phyloP scores from a whole-genome alignment of 2,888 invertebrate genomes.

The Dicranocentrus wangi region DNA sequence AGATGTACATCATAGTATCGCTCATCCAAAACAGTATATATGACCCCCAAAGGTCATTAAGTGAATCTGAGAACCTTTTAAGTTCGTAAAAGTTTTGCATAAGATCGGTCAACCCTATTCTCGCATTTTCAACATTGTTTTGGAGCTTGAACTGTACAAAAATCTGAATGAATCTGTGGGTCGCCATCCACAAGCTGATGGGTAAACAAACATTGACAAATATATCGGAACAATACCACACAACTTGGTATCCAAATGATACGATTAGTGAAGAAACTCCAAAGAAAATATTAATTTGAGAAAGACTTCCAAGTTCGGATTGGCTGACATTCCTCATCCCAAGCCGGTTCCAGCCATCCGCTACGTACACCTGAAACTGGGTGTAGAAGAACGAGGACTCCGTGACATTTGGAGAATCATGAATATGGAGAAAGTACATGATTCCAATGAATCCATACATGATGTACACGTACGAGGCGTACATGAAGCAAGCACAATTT shows the following conservation, averaged over 20 bases:
- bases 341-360: not conserved
- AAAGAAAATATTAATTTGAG: not conserved
- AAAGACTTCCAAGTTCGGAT: not conserved
- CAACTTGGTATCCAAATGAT: not conserved
- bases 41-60: not conserved
- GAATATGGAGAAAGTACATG: not conserved
- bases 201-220: not conserved
- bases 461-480: not conserved
- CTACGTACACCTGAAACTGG: not conserved
- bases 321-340: not conserved
- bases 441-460: not conserved
- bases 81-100: not conserved
- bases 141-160: too few species aligned
- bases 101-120: not conserved
- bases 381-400: too few species aligned
- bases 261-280: not conserved
- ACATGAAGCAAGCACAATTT: too few species aligned
- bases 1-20: not conserved
- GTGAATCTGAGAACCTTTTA: not conserved
- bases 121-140: not conserved
- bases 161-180: not conserved
- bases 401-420: too few species aligned
- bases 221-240: not conserved
- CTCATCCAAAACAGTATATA: not conserved
- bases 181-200: not conserved